phyloP scores from a whole-genome alignment of 2,888 invertebrate genomes.

The Chrysolina haemoptera region DNA sequence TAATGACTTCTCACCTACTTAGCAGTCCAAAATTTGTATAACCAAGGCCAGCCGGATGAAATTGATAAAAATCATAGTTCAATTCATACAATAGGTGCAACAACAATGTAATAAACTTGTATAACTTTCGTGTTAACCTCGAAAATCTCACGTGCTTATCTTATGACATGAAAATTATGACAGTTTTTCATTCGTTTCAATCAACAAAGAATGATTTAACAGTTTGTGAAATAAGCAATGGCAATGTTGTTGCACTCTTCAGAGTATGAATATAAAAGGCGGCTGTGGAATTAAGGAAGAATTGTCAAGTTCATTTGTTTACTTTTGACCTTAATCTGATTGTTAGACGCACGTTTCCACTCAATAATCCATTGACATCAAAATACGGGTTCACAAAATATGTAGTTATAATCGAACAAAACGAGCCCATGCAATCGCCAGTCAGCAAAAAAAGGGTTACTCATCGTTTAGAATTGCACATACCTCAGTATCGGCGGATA shows the following conservation, averaged over 20 bases:
- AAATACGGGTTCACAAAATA: too few relatives aligned
- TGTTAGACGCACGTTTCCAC: background rate
- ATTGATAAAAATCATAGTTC: slow-evolving; percentile 1
- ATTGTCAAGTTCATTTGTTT: background rate
- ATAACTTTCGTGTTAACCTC: slow-evolving; percentile 9
- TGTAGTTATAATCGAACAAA: background rate
- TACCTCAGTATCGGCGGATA: slow-evolving; percentile 49
- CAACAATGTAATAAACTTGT: background rate
- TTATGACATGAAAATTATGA: background rate
- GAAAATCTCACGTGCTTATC: slow-evolving; percentile 17
- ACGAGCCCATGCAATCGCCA: background rate
- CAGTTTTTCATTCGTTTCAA: too few relatives aligned
- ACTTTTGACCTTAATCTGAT: background rate
- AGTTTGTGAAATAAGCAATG: background rate
- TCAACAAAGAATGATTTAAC: background rate
- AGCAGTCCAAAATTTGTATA: background rate
- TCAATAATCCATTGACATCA: too few relatives aligned
- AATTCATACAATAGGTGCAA: background rate
- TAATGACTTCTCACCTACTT: background rate
- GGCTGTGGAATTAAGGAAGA: background rate
- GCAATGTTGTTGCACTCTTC: background rate
- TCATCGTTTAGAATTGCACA: slow-evolving; percentile 28
- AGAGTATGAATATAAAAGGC: background rate
- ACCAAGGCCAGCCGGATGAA: background rate
- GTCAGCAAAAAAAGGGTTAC: slow-evolving; percentile 33